These are phyloP conservation scores for Aphaenogaster ashmeadi DNA, from an alignment of 1,140 invertebrate species.

Conservation along the genomic window DNA sequence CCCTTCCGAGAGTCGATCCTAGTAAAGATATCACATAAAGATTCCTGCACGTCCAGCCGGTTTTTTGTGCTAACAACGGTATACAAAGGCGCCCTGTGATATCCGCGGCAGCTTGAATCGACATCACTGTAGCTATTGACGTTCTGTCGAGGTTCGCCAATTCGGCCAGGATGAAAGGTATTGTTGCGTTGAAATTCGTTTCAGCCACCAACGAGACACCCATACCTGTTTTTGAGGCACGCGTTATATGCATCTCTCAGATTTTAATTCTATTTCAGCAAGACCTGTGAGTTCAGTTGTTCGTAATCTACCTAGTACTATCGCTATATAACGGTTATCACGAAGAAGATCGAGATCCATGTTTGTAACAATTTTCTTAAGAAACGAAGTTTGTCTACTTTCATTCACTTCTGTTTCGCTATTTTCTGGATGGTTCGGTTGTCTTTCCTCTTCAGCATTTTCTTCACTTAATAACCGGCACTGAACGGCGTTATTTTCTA, in stretches of 20 bases:
- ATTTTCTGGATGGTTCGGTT: neutral
- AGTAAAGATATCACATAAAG: conserved; percentile 83
- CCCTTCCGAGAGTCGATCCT: conserved; percentile 80
- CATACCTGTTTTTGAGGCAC: conserved; percentile 63
- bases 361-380: conserved; percentile 24
- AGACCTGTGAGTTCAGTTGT: neutral
- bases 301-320: conserved; percentile 66
- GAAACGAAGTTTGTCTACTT: neutral
- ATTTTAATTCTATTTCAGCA: neutral
- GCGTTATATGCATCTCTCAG: neutral
- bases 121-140: conserved; percentile 80
- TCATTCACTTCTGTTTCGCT: neutral
- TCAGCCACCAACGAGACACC: conserved; percentile 69
- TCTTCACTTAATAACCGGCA: conserved; percentile 17
- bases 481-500: neutral
- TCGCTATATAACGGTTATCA: conserved; percentile 67
- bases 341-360: conserved; percentile 71
- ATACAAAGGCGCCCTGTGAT: conserved; percentile 82
- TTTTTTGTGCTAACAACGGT: conserved; percentile 79
- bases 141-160: conserved; percentile 77
- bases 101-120: conserved; percentile 81
- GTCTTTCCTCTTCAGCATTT: neutral
- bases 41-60: conserved; percentile 76
- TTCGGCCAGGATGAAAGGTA: conserved; percentile 82
- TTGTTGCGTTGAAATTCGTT: conserved; percentile 82